Percentiles rank a stretch among this genome's conserved stretches.
These are phyloP conservation scores for Eremophila alpestris DNA, from an alignment of 2,797 vertebrate species.

Conservation along the genomic window DNA sequence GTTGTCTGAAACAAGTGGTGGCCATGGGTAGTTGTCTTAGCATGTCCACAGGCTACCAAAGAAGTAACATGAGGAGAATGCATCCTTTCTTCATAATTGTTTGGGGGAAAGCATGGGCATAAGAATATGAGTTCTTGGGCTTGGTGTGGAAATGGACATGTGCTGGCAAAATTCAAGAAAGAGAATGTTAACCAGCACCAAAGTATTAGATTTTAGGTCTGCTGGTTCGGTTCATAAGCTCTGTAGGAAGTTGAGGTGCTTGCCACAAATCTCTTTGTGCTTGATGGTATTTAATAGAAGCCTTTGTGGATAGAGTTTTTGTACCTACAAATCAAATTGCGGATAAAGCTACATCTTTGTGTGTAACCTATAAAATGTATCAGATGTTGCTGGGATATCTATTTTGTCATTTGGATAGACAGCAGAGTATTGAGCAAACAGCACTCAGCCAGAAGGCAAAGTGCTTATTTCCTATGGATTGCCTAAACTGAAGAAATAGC, in stretches of 20 bases:
- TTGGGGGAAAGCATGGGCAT: not conserved
- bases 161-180: not conserved
- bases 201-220: not conserved
- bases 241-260: not conserved
- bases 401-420: not conserved
- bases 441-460: not conserved
- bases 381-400: not conserved
- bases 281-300: not conserved
- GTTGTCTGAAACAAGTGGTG: not conserved
- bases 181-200: not conserved
- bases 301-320: not conserved
- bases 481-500: not conserved
- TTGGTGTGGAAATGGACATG: not conserved
- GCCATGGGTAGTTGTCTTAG: not conserved
- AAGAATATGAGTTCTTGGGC: not conserved
- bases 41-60: not conserved
- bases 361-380: not conserved
- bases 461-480: not conserved
- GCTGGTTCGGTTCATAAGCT: not conserved
- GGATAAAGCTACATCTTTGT: not conserved
- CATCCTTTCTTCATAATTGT: not conserved
- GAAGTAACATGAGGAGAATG: not conserved
- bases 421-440: not conserved
- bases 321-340: not conserved
- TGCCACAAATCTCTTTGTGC: not conserved